These are phyloP conservation scores for Lasioglossum zephyrum DNA, from an alignment of 2,888 invertebrate genomes.

Conservation along the genomic window DNA sequence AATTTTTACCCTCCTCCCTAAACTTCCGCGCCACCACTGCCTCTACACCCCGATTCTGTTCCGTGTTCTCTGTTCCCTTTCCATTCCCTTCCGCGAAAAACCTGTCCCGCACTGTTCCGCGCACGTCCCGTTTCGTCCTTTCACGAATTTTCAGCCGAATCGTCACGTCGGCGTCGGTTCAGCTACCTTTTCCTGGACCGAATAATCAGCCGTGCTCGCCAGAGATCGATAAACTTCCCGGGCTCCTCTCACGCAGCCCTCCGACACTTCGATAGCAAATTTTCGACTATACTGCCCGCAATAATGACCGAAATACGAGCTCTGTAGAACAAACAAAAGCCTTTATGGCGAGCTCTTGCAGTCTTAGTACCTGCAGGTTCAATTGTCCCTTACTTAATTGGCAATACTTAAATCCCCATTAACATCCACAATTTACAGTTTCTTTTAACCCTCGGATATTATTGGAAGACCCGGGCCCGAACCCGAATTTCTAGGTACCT, in stretches of 20 bases:
- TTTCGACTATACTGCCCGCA: neutral
- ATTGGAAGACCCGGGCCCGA: too few relatives aligned
- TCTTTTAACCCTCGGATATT: too few relatives aligned
- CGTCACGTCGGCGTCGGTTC: slow-evolving; percentile 9
- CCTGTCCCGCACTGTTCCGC: slow-evolving; percentile 3
- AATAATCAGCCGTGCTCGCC: slow-evolving; percentile 44
- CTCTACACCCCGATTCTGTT: slow-evolving; percentile 5
- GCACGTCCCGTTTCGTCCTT: slow-evolving; percentile 37
- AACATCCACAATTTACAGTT: too few relatives aligned
- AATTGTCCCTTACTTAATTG: neutral
- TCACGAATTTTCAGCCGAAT: slow-evolving; percentile 35
- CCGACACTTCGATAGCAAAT: neutral
- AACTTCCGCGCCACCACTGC: slow-evolving; percentile 54
- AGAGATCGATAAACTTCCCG: slow-evolving; percentile 49
- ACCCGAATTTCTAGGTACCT: too few relatives aligned
- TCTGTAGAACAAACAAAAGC: neutral
- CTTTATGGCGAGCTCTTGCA: neutral
- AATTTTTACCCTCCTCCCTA: slow-evolving; percentile 71
- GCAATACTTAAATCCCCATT: too few relatives aligned
- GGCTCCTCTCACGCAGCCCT: slow-evolving; percentile 33
- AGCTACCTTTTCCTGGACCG: slow-evolving; percentile 28
- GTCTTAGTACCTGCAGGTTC: neutral
- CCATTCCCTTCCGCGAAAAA: neutral
- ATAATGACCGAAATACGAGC: neutral
- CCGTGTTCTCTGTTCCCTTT: slow-evolving; percentile 19